Evolutionary conservation across 2,888 invertebrate species (phyloP).

Genomic region (Rugalucina vietnamica): DNA sequence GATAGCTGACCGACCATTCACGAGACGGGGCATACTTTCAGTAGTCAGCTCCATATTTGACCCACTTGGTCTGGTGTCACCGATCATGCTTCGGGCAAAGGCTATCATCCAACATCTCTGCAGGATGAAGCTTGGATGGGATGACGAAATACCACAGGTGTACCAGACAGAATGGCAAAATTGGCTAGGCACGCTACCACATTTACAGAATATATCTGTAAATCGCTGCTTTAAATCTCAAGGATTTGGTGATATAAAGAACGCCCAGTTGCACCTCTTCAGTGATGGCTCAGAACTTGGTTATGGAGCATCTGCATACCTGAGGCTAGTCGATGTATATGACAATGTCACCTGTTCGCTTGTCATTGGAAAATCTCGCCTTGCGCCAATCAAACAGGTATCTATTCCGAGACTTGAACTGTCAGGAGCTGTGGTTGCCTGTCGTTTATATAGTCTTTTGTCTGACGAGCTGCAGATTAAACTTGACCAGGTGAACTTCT

Average conservation of each 20-base stretch:
- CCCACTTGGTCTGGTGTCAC: slow-evolving; percentile 59
- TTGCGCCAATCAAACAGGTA: slow-evolving; percentile 40
- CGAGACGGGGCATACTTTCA: slow-evolving; percentile 52
- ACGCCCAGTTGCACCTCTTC: slow-evolving; percentile 52
- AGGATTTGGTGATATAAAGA: slow-evolving; percentile 7
- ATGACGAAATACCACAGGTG: slow-evolving; percentile 40
- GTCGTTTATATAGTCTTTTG: slow-evolving; percentile 12
- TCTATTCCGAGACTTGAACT: slow-evolving; percentile 35
- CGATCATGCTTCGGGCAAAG: slow-evolving; percentile 47
- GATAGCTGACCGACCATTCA: slow-evolving; percentile 39
- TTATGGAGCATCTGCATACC: slow-evolving; percentile 45
- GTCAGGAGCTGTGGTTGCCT: slow-evolving; percentile 31
- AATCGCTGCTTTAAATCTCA: slow-evolving; percentile 46
- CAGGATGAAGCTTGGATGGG: slow-evolving; percentile 52
- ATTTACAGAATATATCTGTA: slow-evolving; percentile 38
- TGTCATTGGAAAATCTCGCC: slow-evolving; percentile 36
- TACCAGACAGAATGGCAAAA: slow-evolving; percentile 38
- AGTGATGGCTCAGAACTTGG: slow-evolving; percentile 47
- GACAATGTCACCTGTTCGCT: slow-evolving; percentile 27
- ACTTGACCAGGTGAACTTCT: slow-evolving; percentile 8
- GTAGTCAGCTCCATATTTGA: slow-evolving; percentile 59
- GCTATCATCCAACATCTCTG: slow-evolving; percentile 52
- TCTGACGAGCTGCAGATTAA: slow-evolving; percentile 8
- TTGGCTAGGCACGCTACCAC: slow-evolving; percentile 47
- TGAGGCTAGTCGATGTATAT: slow-evolving; percentile 29